A percentile compares a stretch with the other conserved stretches of the same genome.
Conservation (phyloP, 1,140 invertebrate species). For the Cydia fagiglandana region DNA sequence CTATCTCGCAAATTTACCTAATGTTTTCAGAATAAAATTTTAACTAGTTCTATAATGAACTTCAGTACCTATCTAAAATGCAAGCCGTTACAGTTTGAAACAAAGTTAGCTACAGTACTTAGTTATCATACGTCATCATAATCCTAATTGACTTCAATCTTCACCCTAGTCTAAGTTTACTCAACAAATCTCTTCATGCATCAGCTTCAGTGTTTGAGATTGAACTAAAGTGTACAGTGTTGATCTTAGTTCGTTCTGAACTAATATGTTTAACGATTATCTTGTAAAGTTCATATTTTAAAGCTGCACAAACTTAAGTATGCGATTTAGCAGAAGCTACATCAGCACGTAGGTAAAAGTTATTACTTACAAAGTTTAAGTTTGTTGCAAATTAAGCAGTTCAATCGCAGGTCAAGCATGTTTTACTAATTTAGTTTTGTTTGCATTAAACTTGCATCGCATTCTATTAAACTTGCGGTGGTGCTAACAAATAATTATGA, state of each 20-base stretch:
- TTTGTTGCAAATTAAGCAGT: constrained; percentile 44
- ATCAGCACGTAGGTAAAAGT: neutral
- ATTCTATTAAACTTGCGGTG: constrained; percentile 40
- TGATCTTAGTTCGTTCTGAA: neutral
- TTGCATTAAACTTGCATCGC: constrained; percentile 55
- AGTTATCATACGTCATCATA: neutral
- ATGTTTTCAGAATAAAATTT: neutral
- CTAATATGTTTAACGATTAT: neutral
- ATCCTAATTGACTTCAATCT: constrained; percentile 12
- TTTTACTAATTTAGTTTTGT: constrained; percentile 54
- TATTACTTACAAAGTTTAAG: neutral
- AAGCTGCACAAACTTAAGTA: constrained; percentile 7
- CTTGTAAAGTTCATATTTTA: constrained; percentile 15
- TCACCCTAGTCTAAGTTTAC: constrained; percentile 6
- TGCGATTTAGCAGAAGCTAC: neutral
- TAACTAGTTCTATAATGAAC: neutral
- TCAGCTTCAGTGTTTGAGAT: neutral
- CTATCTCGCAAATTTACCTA: neutral
- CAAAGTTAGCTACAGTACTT: neutral
- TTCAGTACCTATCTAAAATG: neutral
- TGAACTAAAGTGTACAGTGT: neutral
- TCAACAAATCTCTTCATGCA: constrained; percentile 5
- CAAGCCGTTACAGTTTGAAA: neutral
- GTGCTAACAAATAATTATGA: constrained; percentile 64
- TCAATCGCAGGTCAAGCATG: constrained; percentile 50